Percentiles rank a stretch among this genome's conserved stretches.
Conservation (phyloP, 2,797 vertebrate species). For the Poeciliopsis presidionis region DNA sequence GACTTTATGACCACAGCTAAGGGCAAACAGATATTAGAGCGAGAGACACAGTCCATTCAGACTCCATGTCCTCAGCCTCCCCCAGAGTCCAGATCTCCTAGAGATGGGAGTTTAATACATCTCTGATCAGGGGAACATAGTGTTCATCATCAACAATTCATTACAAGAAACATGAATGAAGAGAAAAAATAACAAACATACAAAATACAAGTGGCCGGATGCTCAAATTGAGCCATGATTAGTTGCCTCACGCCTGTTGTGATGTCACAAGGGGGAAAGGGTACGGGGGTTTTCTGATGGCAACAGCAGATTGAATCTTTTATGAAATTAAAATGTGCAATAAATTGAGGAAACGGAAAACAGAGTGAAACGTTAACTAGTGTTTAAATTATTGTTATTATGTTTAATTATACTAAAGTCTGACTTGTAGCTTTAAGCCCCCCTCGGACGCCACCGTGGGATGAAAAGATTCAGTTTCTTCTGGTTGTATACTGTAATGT, state of each 20-base stretch:
- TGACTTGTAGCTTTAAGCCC: not conserved
- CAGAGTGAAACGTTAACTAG: not conserved
- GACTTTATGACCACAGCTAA: not conserved
- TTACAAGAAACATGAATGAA: not conserved
- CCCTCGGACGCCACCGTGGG: not conserved
- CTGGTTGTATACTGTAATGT: constrained; percentile 40
- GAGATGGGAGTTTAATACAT: not conserved
- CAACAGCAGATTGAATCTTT: not conserved
- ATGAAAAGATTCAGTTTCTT: constrained; percentile 25
- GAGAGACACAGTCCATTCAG: not conserved
- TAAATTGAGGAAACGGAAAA: not conserved
- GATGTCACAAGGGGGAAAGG: not conserved
- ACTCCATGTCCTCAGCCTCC: not conserved
- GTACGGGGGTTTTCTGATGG: not conserved
- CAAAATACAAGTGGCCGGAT: not conserved
- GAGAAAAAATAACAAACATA: not conserved
- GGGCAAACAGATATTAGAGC: not conserved
- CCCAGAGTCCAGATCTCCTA: too few relatives aligned
- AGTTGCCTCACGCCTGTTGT: not conserved
- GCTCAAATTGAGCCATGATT: not conserved
- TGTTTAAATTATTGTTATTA: not conserved
- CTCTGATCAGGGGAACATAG: not conserved
- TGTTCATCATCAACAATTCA: not conserved
- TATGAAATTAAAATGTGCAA: not conserved
- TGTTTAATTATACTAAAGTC: not conserved